phyloP scores from a whole-genome alignment of 2,113 vertebrate genomes.

The Furnarius figulus region DNA sequence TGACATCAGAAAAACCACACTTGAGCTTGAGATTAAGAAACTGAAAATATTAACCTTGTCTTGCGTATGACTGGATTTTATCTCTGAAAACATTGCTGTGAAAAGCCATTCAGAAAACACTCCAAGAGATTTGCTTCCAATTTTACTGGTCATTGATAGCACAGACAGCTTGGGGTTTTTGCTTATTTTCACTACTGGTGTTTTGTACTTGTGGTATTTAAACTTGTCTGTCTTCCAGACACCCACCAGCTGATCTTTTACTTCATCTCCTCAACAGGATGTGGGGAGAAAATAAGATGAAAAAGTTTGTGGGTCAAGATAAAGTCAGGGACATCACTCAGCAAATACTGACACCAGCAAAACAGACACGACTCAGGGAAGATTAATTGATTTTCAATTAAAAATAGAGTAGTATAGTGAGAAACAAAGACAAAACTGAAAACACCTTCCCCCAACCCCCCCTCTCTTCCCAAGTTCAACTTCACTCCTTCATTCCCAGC shows the following conservation, averaged over 20 bases:
- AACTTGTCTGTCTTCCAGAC: background rate
- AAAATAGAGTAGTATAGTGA: background rate
- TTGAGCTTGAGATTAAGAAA: background rate
- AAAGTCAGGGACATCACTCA: background rate
- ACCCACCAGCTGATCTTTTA: background rate
- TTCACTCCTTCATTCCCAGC: background rate
- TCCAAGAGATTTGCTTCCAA: background rate
- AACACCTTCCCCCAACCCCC: fast-evolving
- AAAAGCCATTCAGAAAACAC: background rate
- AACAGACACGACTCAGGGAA: background rate
- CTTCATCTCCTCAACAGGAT: background rate
- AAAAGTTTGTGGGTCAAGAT: background rate
- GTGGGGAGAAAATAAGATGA: background rate
- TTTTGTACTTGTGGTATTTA: background rate
- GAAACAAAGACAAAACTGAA: background rate
- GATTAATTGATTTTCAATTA: background rate
- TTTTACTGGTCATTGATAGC: background rate
- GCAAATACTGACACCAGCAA: background rate
- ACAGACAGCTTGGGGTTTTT: background rate
- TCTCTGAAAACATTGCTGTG: background rate
- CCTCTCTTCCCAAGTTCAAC: background rate
- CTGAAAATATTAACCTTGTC: background rate
- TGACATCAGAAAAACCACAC: background rate
- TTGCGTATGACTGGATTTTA: background rate
- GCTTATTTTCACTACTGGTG: background rate